Evolutionary conservation across 2,888 invertebrate species (phyloP).

Genomic region (Phyllotreta cruciferae): DNA sequence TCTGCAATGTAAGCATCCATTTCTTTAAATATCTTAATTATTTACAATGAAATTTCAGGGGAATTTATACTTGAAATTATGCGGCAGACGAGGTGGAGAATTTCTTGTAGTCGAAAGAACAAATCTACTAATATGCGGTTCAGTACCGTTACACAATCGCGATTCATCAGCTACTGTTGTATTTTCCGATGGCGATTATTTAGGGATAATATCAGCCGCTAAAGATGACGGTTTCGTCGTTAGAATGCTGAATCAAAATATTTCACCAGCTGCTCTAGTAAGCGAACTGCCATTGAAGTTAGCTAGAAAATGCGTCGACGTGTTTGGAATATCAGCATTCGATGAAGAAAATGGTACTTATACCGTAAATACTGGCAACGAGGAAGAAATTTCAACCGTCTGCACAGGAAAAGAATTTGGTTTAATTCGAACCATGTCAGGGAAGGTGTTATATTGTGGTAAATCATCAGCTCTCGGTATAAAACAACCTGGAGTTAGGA

Average conservation of each 20-base stretch:
- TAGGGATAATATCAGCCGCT: constrained; percentile 79
- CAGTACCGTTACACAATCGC: constrained; percentile 58
- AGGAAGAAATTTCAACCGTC: constrained; percentile 81
- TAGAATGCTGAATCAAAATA: constrained; percentile 71
- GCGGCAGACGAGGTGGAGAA: constrained; percentile 62
- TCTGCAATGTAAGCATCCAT: constrained; percentile 74
- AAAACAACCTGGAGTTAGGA: constrained; percentile 66
- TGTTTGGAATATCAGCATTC: constrained; percentile 74
- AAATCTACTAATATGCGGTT: constrained; percentile 62
- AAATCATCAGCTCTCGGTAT: constrained; percentile 87
- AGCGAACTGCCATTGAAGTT: constrained; percentile 77
- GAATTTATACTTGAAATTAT: constrained; percentile 79
- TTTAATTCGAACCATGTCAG: constrained; percentile 80
- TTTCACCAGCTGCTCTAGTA: constrained; percentile 65
- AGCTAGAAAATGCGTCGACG: constrained; percentile 80
- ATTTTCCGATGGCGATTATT: constrained; percentile 81
- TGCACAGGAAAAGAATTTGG: constrained; percentile 91
- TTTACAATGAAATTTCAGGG: constrained; percentile 65
- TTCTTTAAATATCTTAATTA: constrained; percentile 18
- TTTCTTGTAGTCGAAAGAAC: constrained; percentile 66
- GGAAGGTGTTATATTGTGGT: constrained; percentile 88
- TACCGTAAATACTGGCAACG: constrained; percentile 60
- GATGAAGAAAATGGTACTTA: constrained; percentile 68
- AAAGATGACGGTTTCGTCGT: constrained; percentile 86
- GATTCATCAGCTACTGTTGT: constrained; percentile 65